A percentile compares a stretch with the other conserved stretches of the same genome.
phyloP scores from a whole-genome alignment of 2,888 invertebrate genomes.

The Heliconius aoede region DNA sequence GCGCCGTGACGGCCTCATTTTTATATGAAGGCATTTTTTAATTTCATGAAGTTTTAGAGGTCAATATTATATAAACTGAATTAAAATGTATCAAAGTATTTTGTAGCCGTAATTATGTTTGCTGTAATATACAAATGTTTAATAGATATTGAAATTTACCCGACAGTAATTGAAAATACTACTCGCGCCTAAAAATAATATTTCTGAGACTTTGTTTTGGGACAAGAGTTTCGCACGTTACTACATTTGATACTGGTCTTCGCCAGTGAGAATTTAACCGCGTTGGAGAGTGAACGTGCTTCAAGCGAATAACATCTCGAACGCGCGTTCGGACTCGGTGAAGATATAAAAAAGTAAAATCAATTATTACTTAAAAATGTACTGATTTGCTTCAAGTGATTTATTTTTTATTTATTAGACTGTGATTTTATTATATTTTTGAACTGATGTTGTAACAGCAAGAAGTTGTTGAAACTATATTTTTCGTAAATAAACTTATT shows the following conservation, averaged over 20 bases:
- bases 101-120: constrained; percentile 6
- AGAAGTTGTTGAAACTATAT: constrained; percentile 28
- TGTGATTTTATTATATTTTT: constrained; percentile 17
- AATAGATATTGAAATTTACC: constrained; percentile 41
- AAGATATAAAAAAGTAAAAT: constrained; percentile 42
- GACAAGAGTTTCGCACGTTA: constrained; percentile 47
- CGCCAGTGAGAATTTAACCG: constrained; percentile 63
- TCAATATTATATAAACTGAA: neutral
- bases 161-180: constrained; percentile 33
- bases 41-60: neutral
- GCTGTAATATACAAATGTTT: constrained; percentile 19
- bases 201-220: constrained; percentile 43
- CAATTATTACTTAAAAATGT: constrained; percentile 49
- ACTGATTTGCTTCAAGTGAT: constrained; percentile 33
- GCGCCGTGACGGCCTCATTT: neutral
- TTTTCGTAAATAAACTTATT: constrained; percentile 8
- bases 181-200: constrained; percentile 40
- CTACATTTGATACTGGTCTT: constrained; percentile 40
- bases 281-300: constrained; percentile 61
- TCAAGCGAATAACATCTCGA: constrained; percentile 45
- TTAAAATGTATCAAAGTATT: neutral
- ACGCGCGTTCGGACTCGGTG: constrained; percentile 61
- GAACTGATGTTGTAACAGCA: constrained; percentile 27
- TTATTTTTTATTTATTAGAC: constrained; percentile 28
- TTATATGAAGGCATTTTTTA: neutral